Percentiles rank a stretch among this genome's conserved stretches.
These are phyloP conservation scores for Pyrocephalus nanus DNA, from an alignment of 2,797 vertebrate genomes.

Conservation along the genomic window DNA sequence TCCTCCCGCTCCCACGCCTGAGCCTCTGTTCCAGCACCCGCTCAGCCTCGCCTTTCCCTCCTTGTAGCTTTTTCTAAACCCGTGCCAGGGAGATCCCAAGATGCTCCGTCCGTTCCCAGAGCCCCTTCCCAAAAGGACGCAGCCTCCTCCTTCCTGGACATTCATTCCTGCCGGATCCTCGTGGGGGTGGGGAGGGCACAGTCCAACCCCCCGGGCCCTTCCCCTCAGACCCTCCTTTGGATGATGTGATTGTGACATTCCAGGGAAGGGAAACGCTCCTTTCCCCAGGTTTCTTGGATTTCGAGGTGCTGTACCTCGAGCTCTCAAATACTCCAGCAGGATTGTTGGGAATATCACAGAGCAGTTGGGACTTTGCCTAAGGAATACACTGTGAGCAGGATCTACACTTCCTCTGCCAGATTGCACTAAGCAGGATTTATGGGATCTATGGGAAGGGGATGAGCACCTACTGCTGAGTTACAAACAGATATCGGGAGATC, in stretches of 20 bases:
- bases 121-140: not conserved
- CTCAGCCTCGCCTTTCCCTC: not conserved
- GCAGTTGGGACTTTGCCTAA: not conserved
- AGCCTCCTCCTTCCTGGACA: not conserved
- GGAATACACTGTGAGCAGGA: not conserved
- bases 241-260: not conserved
- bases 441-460: not conserved
- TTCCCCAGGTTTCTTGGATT: not conserved
- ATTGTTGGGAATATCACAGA: not conserved
- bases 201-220: not conserved
- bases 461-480: not conserved
- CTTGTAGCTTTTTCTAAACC: not conserved
- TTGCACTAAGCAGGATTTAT: not conserved
- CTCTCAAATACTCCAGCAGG: not conserved
- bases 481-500: not conserved
- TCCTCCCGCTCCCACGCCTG: fast-evolving
- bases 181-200: not conserved
- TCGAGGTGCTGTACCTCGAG: not conserved
- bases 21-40: not conserved
- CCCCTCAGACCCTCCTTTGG: not conserved
- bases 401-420: not conserved
- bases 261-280: not conserved
- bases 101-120: not conserved
- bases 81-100: not conserved
- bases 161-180: not conserved